Percentiles rank a stretch among this genome's conserved stretches.
phyloP scores from a whole-genome alignment of 2,888 invertebrate species.

The Agonopterix alstromeriana region DNA sequence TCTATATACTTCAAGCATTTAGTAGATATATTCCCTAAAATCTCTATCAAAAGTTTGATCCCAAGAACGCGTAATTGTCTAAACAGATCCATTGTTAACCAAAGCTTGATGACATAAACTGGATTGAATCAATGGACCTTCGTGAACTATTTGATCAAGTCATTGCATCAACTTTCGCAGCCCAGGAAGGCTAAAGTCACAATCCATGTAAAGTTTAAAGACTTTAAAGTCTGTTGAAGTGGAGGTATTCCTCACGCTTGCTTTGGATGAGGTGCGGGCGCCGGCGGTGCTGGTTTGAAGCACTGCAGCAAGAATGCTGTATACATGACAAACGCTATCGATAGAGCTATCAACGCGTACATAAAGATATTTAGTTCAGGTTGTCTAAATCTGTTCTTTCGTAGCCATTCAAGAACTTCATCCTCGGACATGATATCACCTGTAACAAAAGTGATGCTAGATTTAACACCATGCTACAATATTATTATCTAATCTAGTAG shows the following conservation, averaged over 20 bases:
- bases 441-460: constrained; percentile 43
- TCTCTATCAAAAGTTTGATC: constrained; percentile 55
- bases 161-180: not conserved
- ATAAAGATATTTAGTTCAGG: constrained; percentile 95
- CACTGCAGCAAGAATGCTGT: constrained; percentile 94
- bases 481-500: not conserved
- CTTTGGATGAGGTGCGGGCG: constrained; percentile 80
- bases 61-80: constrained; percentile 52
- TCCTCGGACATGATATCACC: constrained; percentile 89
- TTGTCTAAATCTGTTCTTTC: constrained; percentile 94
- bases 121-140: constrained; percentile 22
- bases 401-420: constrained; percentile 93
- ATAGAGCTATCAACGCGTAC: constrained; percentile 92
- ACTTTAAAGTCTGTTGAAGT: not conserved
- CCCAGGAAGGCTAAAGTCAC: constrained; percentile 5
- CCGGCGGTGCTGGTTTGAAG: constrained; percentile 84
- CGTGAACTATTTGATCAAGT: constrained; percentile 23
- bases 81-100: constrained; percentile 21
- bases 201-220: constrained; percentile 6
- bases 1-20: no score
- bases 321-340: constrained; percentile 90
- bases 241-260: constrained; percentile 72
- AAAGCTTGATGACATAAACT: constrained; percentile 21
- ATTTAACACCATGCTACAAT: not conserved
- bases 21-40: constrained; percentile 20